These are phyloP conservation scores for Mastomys natalensis DNA, from an alignment of 2,113 vertebrate species.

Conservation along the genomic window DNA sequence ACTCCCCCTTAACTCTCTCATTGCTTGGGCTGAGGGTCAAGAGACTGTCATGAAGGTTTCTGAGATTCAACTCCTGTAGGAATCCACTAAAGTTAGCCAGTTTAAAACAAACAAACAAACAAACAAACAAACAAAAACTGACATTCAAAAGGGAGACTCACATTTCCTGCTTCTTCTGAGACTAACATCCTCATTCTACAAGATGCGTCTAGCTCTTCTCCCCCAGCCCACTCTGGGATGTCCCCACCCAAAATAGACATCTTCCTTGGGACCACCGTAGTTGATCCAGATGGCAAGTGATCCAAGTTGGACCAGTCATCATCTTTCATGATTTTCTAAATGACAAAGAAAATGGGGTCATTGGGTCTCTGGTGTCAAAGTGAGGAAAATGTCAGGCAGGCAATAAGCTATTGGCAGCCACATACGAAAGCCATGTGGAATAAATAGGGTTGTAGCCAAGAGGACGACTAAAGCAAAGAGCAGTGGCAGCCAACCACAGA, in stretches of 20 bases:
- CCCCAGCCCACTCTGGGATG: fast-evolving
- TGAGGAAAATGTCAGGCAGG: conserved; percentile 1
- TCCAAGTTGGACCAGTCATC: background rate
- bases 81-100: background rate
- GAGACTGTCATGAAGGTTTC: background rate
- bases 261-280: background rate
- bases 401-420: background rate
- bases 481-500: background rate
- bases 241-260: background rate
- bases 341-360: conserved; percentile 33
- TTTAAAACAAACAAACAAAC: too few species aligned
- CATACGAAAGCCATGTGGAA: background rate
- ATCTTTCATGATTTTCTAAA: conserved; percentile 10
- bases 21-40: background rate
- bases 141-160: background rate
- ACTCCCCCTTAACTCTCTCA: background rate
- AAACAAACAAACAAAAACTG: background rate
- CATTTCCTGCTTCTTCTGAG: background rate
- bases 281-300: background rate
- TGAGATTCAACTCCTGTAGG: background rate
- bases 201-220: background rate
- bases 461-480: background rate
- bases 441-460: background rate
- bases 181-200: background rate
- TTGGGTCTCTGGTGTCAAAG: background rate